Evolutionary conservation across 2,797 vertebrate genomes (phyloP), one percentile per base, ranked within the genome.

Genomic region (Hydrocynus forskahlii): DNA sequence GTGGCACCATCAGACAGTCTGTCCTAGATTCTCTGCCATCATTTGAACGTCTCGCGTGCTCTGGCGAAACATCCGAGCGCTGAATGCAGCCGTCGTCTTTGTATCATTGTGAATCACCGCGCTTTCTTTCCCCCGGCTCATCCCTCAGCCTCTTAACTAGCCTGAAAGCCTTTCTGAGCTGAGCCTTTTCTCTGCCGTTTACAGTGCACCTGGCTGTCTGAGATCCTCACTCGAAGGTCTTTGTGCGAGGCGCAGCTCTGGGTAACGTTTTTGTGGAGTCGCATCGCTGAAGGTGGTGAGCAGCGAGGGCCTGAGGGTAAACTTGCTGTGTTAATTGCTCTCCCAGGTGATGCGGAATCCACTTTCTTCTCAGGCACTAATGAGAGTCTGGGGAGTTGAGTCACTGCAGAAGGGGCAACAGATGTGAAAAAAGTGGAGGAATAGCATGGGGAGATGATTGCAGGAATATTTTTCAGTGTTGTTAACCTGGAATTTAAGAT

Each of bases 301-400:
- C 66, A 59, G 54, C 59, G 40, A 10, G 40, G 67, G 52, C 38
- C 38, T 45, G 35, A 50, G 75, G 68, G 45, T 73, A 52, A 83
- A 72, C 57, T 75, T 48, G 21, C 14, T 17, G 45, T 21, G 38
- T 80, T 88, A 86, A 87, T 83, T 85, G 82, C 62, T 60, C 83
- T 85, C 80, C 54, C 71, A 72, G 74, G 79, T 57, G 76, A 83
- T 16, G 62, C 60, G 25, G 83, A 83, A 83, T 83, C 83, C 76
- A 76, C 66, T 77, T 80, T 63, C 59, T 75, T 82, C 19, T 48
- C 19, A 25, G 54, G 54, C 68, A 12, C 68, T 88, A 85, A 87
- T 84, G 82, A 86, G 81, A 48, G 81, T 80, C 67, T 43, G 23
- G 83, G 83, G 81, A 87, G 55, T 79, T 68, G 50, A 70, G 64